phyloP scores from a whole-genome alignment of 2,888 invertebrate genomes.

The Amiota minor region DNA sequence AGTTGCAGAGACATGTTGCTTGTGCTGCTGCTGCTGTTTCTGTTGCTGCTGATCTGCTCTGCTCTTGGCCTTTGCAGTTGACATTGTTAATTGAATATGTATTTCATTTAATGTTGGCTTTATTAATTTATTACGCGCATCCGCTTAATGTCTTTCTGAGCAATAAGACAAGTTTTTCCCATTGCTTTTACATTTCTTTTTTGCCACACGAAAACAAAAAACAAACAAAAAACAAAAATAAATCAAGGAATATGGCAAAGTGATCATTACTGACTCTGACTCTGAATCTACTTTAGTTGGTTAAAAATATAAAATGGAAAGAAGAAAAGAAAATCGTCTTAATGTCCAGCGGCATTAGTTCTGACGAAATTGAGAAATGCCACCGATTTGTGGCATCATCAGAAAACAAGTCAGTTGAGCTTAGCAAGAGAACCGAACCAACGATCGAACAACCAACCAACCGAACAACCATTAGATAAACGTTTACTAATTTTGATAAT shows the following conservation, averaged over 20 bases:
- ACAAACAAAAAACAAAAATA: not conserved
- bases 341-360: conserved; percentile 32
- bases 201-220: not conserved
- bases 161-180: conserved; percentile 18
- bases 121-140: conserved; percentile 69
- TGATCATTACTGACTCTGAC: no score
- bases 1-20: conserved; percentile 1
- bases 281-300: no score
- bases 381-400: conserved; percentile 24
- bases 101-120: conserved; percentile 62
- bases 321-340: conserved; percentile 4
- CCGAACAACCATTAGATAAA: conserved; percentile 19
- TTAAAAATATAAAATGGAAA: not conserved
- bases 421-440: not conserved
- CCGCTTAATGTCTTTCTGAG: conserved; percentile 56
- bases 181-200: conserved; percentile 11
- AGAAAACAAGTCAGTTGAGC: not conserved
- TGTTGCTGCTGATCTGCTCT: not conserved
- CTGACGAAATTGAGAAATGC: conserved; percentile 34
- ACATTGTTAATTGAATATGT: conserved; percentile 68
- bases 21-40: no score
- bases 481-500: conserved; percentile 31
- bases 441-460: not conserved
- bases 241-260: no score
- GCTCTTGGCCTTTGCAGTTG: conserved; percentile 40